phyloP scores from a whole-genome alignment of 1,140 invertebrate genomes.

The Pachyrhynchus sulphureomaculatus region DNA sequence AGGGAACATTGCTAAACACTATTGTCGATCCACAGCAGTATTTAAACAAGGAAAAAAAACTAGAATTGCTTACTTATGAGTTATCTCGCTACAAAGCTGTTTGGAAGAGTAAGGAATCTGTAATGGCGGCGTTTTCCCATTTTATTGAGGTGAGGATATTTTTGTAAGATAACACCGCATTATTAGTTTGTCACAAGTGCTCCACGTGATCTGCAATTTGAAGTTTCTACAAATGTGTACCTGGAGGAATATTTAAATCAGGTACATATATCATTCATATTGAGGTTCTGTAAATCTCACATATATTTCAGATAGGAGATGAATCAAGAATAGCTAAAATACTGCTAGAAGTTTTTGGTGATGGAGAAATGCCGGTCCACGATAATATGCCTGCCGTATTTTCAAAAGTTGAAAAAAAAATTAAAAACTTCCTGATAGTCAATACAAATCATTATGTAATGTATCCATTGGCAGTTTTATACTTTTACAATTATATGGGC shows the following conservation, averaged over 20 bases:
- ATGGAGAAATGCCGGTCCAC: background rate
- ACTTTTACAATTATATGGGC: slow-evolving; percentile 4
- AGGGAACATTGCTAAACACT: background rate
- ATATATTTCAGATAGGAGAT: slow-evolving; percentile 9
- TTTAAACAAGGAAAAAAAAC: slow-evolving; percentile 7
- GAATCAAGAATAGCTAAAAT: background rate
- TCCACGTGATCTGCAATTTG: too few species aligned
- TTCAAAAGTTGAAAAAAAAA: background rate
- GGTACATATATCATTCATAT: too few species aligned
- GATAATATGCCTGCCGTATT: background rate
- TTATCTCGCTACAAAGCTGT: background rate
- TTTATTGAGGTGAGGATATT: background rate
- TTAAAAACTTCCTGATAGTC: background rate
- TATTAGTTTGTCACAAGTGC: too few species aligned
- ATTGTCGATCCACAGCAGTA: background rate
- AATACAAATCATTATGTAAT: background rate
- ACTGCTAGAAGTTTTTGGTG: background rate
- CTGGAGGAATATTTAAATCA: too few species aligned
- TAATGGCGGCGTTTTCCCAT: slow-evolving; percentile 12
- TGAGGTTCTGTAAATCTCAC: too few species aligned
- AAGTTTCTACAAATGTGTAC: too few species aligned
- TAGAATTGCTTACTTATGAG: slow-evolving; percentile 8
- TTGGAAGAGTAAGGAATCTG: slow-evolving; percentile 15
- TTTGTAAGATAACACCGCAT: too few species aligned
- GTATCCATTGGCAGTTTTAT: slow-evolving; percentile 1